phyloP scores from a whole-genome alignment of 1,140 invertebrate species.

The Leptinotarsa undecemlineata region DNA sequence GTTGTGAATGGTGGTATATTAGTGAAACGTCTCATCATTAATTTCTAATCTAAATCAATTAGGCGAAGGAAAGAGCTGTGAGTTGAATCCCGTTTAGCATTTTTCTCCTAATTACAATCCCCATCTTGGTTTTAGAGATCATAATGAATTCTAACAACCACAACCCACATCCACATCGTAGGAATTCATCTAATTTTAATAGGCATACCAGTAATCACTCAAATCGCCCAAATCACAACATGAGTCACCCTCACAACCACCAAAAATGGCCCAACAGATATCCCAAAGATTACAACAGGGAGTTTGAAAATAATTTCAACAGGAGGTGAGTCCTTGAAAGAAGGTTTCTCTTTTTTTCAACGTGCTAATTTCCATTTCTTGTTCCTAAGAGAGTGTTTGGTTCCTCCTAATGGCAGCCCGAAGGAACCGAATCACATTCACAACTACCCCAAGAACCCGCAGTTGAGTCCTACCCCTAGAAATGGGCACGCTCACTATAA shows the following conservation, averaged over 20 bases:
- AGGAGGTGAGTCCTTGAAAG: slow-evolving; percentile 47
- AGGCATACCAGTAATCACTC: slow-evolving; percentile 51
- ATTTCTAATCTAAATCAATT: not conserved
- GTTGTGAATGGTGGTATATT: slow-evolving; percentile 19
- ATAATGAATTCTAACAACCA: slow-evolving; percentile 54
- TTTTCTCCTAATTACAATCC: not conserved
- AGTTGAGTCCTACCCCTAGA: slow-evolving; percentile 50
- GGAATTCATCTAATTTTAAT: slow-evolving; percentile 53
- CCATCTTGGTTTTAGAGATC: slow-evolving; percentile 6
- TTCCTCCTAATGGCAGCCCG: slow-evolving; percentile 47
- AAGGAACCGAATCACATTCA: slow-evolving; percentile 52
- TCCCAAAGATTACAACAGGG: slow-evolving; percentile 52
- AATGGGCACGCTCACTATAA: slow-evolving; percentile 52
- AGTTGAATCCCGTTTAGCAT: not conserved
- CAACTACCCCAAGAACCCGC: slow-evolving; percentile 52
- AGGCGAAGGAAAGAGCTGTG: not conserved
- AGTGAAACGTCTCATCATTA: not conserved
- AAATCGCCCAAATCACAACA: slow-evolving; percentile 44
- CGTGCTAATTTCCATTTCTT: slow-evolving; percentile 1
- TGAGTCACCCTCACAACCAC: slow-evolving; percentile 45
- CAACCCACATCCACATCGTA: slow-evolving; percentile 51
- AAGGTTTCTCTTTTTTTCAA: slow-evolving; percentile 20
- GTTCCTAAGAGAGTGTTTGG: slow-evolving; percentile 52
- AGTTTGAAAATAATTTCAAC: slow-evolving; percentile 53
- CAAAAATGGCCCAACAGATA: slow-evolving; percentile 53